Conservation (phyloP, 2,113 vertebrate species). For the Neomonachus schauinslandi region DNA sequence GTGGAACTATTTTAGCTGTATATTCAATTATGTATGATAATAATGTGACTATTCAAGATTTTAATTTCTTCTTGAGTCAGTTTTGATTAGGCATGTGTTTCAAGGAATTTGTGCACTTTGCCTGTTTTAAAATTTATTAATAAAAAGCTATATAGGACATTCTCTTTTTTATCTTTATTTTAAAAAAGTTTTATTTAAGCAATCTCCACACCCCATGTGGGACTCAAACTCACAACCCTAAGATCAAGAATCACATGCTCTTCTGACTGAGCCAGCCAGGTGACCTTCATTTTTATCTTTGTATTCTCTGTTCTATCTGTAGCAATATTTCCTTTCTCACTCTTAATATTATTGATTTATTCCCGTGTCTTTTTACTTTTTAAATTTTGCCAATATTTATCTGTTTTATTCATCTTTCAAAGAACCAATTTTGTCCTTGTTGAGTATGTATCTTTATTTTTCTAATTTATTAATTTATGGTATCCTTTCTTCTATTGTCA, state of each 20-base stretch:
- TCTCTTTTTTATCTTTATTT: slow-evolving; percentile 14
- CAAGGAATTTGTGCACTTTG: not conserved
- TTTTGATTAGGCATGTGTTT: not conserved
- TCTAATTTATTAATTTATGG: slow-evolving; percentile 17
- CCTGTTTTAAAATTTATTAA: not conserved
- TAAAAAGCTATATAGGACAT: not conserved
- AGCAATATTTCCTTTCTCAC: slow-evolving; percentile 24
- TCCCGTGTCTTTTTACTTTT: not conserved
- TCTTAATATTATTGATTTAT: not conserved
- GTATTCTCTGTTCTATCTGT: not conserved
- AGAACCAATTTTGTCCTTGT: not conserved
- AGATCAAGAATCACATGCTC: not conserved
- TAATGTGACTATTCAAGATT: not conserved
- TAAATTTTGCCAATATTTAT: not conserved
- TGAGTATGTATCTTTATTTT: slow-evolving; percentile 8
- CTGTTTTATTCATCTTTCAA: slow-evolving; percentile 41
- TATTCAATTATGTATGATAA: not conserved
- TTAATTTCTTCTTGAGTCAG: slow-evolving; percentile 36
- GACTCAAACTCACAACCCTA: not conserved
- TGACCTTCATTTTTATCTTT: not conserved
- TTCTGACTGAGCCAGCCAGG: not conserved
- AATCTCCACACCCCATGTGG: not conserved
- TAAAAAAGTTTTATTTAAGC: not conserved
- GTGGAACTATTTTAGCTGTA: not conserved
- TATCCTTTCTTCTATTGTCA: not conserved